Conservation (phyloP, 2,888 invertebrate species). For the Pristionchus entomophagus region DNA sequence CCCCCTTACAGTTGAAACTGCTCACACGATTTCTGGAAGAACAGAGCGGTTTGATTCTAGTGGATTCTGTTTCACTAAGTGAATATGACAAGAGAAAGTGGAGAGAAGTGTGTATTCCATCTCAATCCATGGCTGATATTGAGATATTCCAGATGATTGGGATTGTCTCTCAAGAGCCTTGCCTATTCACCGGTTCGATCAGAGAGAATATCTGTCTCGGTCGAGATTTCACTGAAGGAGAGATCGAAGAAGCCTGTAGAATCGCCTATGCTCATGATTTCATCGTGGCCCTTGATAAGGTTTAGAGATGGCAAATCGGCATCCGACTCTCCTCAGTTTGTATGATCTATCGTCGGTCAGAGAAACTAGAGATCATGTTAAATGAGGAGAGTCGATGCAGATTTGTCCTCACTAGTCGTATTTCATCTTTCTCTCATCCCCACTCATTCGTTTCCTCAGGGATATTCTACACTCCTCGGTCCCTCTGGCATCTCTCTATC, state of each 20-base stretch:
- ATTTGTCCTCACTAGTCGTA: no score
- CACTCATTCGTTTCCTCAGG: not conserved
- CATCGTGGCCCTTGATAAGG: conserved; percentile 15
- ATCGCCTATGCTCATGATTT: conserved; percentile 28
- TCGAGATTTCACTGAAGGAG: not conserved
- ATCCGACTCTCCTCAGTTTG: no score
- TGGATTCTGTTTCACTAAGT: not conserved
- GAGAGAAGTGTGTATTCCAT: not conserved
- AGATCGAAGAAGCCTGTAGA: conserved; percentile 4
- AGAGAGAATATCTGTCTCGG: conserved; percentile 44
- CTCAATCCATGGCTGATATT: not conserved
- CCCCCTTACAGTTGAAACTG: not conserved
- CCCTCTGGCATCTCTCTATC: conserved; percentile 31
- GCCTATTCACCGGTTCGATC: conserved; percentile 15
- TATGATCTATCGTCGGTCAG: not conserved
- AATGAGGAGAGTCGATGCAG: no score
- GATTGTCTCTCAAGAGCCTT: conserved; percentile 32
- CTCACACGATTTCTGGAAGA: not conserved
- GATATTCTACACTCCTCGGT: conserved; percentile 36
- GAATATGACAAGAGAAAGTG: not conserved
- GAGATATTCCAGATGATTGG: conserved; percentile 26
- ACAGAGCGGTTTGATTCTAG: not conserved
- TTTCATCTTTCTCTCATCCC: no score
- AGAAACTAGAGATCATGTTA: no score
- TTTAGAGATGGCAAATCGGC: not conserved